Percentiles rank a stretch among this genome's conserved stretches.
Evolutionary conservation across 2,113 vertebrate species (phyloP).

Genomic region (Paralichthys olivaceus): DNA sequence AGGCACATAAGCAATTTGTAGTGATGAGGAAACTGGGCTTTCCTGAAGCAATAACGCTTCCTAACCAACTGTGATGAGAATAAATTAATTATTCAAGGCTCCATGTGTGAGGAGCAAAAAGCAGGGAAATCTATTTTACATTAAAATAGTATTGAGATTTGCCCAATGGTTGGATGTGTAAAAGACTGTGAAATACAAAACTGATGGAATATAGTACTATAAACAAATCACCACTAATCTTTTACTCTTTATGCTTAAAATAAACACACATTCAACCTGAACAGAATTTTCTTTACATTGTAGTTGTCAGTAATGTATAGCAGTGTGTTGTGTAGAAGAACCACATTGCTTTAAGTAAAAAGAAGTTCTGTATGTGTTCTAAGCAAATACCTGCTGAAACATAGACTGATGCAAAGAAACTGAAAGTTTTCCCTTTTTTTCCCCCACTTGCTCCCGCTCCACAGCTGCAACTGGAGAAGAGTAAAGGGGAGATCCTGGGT

Average conservation of each 20-base stretch:
- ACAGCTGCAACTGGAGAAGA: slow-evolving; percentile 96
- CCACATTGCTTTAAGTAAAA: neutral
- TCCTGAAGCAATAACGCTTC: slow-evolving; percentile 28
- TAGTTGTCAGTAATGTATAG: too few relatives aligned
- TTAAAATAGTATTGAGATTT: neutral
- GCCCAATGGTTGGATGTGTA: neutral
- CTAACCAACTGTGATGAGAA: slow-evolving; percentile 16
- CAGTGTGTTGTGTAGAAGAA: too few relatives aligned
- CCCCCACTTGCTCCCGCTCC: neutral
- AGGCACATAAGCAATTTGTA: slow-evolving; percentile 34
- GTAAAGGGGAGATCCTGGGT: slow-evolving; percentile 97
- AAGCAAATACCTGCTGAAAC: neutral
- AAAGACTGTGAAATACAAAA: neutral
- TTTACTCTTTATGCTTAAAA: too few relatives aligned
- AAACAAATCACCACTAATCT: neutral
- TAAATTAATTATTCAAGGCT: slow-evolving; percentile 8
- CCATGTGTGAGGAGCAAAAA: neutral
- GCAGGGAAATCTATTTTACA: neutral
- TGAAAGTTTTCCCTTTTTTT: too few relatives aligned
- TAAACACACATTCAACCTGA: neutral
- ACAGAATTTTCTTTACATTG: too few relatives aligned
- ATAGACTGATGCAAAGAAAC: neutral
- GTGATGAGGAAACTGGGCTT: slow-evolving; percentile 35
- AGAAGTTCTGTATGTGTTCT: neutral
- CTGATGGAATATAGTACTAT: neutral